Conservation (phyloP, 2,797 vertebrate genomes). For the Pipistrellus pygmaeus region DNA sequence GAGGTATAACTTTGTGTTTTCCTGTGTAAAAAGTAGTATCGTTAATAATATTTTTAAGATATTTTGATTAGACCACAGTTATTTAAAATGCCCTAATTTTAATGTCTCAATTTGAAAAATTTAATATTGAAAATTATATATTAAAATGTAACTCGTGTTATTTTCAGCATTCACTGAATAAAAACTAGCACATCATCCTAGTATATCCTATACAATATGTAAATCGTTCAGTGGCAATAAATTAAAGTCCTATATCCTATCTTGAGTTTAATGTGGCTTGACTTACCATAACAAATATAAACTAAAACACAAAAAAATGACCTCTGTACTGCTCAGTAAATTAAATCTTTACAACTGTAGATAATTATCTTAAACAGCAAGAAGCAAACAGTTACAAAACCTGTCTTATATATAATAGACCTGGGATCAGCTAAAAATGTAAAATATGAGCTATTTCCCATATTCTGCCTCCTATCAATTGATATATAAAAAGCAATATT, state of each 20-base stretch:
- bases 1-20: slow-evolving; percentile 95
- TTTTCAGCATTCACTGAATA: background rate
- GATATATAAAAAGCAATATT: background rate
- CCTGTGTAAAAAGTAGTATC: slow-evolving; percentile 86
- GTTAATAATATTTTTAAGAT: slow-evolving; percentile 56
- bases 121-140: background rate
- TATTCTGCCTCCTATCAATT: background rate
- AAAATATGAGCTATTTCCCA: background rate
- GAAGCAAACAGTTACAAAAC: slow-evolving; percentile 17
- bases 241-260: slow-evolving; percentile 1
- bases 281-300: slow-evolving; percentile 40
- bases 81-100: slow-evolving; percentile 57
- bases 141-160: slow-evolving; percentile 40
- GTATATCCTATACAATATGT: background rate
- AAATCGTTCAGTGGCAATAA: slow-evolving; percentile 20
- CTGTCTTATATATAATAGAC: background rate
- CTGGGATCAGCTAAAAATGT: slow-evolving; percentile 1
- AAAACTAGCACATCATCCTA: background rate
- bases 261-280: slow-evolving; percentile 24
- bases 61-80: slow-evolving; percentile 47
- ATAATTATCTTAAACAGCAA: slow-evolving; percentile 27
- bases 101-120: slow-evolving; percentile 12
- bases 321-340: background rate
- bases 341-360: background rate
- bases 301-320: slow-evolving; percentile 37